Conservation (phyloP, 2,113 vertebrate genomes). For the Nothocercus nigrocapillus region DNA sequence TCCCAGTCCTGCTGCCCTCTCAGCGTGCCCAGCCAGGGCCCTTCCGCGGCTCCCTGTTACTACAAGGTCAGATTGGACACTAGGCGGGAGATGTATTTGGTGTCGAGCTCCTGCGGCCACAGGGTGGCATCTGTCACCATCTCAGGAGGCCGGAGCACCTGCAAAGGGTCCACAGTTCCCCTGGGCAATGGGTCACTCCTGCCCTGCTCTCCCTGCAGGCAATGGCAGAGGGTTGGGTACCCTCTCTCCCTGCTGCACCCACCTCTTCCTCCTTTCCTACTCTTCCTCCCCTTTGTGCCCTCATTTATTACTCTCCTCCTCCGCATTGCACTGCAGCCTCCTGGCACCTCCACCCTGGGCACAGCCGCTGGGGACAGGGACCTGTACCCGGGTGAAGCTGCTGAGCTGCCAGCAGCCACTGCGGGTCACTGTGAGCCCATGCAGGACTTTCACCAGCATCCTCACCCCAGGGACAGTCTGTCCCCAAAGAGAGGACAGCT, state of each 20-base stretch:
- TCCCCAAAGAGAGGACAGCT: too few relatives aligned
- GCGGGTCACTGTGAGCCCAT: constrained; percentile 15
- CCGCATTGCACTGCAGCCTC: fast-evolving
- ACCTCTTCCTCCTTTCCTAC: not conserved
- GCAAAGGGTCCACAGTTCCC: not conserved
- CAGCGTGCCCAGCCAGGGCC: fast-evolving
- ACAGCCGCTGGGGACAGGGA: not conserved
- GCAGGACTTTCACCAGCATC: not conserved
- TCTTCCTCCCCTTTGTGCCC: not conserved
- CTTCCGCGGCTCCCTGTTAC: fast-evolving
- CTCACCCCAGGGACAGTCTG: not conserved
- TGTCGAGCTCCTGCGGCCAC: not conserved
- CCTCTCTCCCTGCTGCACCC: not conserved
- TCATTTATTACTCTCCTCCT: not conserved
- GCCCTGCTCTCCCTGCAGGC: fast-evolving
- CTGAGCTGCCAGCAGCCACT: constrained; percentile 12
- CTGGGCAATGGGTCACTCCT: not conserved
- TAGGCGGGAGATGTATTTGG: not conserved
- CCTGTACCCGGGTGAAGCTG: not conserved
- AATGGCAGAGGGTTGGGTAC: not conserved
- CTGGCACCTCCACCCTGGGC: not conserved
- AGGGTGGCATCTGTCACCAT: not conserved
- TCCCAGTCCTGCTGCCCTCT: not conserved
- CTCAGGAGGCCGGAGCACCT: not conserved
- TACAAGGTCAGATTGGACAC: not conserved